Conservation (phyloP, 2,113 vertebrate genomes). For the Elachura formosa region DNA sequence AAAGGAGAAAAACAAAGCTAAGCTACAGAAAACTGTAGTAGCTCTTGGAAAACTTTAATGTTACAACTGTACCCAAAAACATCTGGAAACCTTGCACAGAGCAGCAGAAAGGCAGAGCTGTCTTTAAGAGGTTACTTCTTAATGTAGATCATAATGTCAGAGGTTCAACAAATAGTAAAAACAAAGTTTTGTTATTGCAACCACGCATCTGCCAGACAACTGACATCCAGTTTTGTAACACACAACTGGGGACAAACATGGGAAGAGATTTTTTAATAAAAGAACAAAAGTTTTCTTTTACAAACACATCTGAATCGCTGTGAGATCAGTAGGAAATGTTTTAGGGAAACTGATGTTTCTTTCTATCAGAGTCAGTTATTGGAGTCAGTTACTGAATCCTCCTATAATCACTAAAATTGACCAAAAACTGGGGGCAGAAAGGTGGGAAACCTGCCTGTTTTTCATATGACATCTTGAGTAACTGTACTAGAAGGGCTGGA, state of each 20-base stretch:
- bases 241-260: not conserved
- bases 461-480: not conserved
- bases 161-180: not conserved
- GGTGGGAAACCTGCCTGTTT: not conserved
- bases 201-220: not conserved
- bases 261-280: not conserved
- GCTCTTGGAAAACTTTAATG: not conserved
- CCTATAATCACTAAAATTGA: not conserved
- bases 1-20: not conserved
- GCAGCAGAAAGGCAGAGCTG: not conserved
- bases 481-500: not conserved
- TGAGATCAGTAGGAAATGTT: not conserved
- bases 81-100: not conserved
- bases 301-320: not conserved
- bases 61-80: not conserved
- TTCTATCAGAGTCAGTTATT: not conserved
- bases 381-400: not conserved
- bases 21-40: not conserved
- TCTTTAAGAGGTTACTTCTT: not conserved
- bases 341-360: not conserved
- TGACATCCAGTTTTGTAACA: not conserved
- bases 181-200: not conserved
- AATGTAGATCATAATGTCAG: not conserved
- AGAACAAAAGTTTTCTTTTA: not conserved
- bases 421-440: accelerated